Evolutionary conservation across 1,140 invertebrate species (phyloP).

Genomic region (Delia radicum): DNA sequence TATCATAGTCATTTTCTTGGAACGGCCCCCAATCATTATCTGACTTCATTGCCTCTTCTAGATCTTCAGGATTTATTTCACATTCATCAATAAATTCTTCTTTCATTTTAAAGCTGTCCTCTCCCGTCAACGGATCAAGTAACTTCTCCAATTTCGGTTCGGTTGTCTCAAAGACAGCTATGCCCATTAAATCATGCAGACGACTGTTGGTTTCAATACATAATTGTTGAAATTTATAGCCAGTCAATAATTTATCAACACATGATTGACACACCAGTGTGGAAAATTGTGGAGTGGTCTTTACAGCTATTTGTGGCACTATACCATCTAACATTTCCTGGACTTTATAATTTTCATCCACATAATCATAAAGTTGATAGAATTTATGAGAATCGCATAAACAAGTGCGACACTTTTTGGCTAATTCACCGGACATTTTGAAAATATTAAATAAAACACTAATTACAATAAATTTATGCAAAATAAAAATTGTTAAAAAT

Average conservation of each 20-base stretch:
- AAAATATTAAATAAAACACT: neutral
- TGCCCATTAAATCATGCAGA: neutral
- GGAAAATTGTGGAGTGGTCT: neutral
- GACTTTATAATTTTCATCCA: neutral
- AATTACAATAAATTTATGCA: neutral
- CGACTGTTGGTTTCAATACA: neutral
- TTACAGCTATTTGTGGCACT: neutral
- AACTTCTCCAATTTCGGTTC: neutral
- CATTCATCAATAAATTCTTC: neutral
- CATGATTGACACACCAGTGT: neutral
- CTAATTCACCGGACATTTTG: neutral
- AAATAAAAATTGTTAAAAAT: neutral
- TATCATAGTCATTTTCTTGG: neutral
- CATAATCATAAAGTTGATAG: conserved; percentile 5
- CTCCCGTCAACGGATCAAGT: neutral
- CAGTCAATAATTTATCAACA: neutral
- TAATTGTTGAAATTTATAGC: conserved; percentile 10
- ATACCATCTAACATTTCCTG: conserved; percentile 2
- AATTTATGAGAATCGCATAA: neutral
- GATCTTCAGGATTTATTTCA: neutral
- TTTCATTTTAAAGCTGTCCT: neutral
- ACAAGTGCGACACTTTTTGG: neutral
- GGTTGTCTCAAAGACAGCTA: neutral
- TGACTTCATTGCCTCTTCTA: neutral
- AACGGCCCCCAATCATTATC: neutral